phyloP scores from a whole-genome alignment of 2,797 vertebrate species.

The Poecilia picta region DNA sequence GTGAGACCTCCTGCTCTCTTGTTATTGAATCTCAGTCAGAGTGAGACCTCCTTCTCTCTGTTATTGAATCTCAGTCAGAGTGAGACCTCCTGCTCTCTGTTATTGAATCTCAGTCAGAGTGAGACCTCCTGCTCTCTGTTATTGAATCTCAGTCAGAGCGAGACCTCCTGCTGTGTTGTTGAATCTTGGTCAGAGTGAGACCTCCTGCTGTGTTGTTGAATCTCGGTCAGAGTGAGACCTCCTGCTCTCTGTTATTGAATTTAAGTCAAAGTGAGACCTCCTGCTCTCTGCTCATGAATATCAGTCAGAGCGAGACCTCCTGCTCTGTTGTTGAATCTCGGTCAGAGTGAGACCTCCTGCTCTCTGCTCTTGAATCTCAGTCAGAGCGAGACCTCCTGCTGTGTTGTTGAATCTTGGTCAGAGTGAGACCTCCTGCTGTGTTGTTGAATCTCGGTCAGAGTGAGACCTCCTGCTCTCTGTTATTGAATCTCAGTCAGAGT shows the following conservation, averaged over 20 bases:
- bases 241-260: background rate
- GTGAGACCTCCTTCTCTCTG: background rate
- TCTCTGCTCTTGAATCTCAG: background rate
- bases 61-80: background rate
- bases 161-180: constrained; percentile 6
- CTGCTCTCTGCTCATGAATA: background rate
- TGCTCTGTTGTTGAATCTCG: background rate
- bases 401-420: background rate
- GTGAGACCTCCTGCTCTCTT: constrained; percentile 19
- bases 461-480: constrained; percentile 15
- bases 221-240: constrained; percentile 18
- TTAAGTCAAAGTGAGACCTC: constrained; percentile 20
- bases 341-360: background rate
- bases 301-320: constrained; percentile 20
- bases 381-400: constrained; percentile 20
- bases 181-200: background rate
- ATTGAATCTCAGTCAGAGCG: constrained; percentile 6
- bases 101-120: constrained; percentile 3
- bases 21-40: background rate
- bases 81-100: constrained; percentile 12
- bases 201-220: background rate
- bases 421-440: no score
- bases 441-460: constrained; percentile 4
- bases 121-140: constrained; percentile 11
- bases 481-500: constrained; percentile 4